These are phyloP conservation scores for Glareola pratincola DNA, from an alignment of 2,113 vertebrate genomes.

Conservation along the genomic window DNA sequence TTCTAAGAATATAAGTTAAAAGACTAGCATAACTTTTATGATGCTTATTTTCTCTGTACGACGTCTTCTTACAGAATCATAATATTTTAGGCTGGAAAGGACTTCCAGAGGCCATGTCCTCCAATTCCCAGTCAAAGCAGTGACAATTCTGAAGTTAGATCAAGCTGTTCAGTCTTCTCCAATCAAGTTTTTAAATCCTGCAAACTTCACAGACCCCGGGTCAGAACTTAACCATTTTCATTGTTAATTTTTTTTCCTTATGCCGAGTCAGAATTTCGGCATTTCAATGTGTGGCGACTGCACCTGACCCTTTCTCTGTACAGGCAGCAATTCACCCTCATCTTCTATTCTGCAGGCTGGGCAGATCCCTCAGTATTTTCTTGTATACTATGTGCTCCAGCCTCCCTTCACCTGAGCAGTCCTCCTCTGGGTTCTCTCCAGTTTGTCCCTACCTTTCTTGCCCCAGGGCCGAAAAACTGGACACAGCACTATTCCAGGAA, in stretches of 20 bases:
- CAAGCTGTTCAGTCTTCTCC: background rate
- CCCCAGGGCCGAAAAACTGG: background rate
- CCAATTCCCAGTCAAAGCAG: background rate
- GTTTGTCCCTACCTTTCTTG: background rate
- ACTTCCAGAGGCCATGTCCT: background rate
- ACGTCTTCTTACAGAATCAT: background rate
- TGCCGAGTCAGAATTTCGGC: background rate
- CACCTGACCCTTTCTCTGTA: background rate
- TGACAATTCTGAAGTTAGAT: background rate
- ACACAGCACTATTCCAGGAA: background rate
- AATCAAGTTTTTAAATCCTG: background rate
- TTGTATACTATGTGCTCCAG: fast-evolving
- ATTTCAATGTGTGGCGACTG: background rate
- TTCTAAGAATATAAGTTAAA: background rate
- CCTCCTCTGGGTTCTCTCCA: background rate
- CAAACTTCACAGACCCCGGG: background rate
- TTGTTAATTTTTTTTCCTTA: background rate
- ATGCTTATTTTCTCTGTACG: background rate
- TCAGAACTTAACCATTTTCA: background rate
- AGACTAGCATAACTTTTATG: background rate
- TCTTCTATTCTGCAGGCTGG: background rate
- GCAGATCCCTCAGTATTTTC: background rate
- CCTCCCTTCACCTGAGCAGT: background rate
- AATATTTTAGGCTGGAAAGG: slow-evolving; percentile 1
- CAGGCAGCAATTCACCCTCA: background rate